These are phyloP conservation scores for Brachyalestes nurse DNA, from an alignment of 2,797 vertebrate genomes.

Conservation along the genomic window DNA sequence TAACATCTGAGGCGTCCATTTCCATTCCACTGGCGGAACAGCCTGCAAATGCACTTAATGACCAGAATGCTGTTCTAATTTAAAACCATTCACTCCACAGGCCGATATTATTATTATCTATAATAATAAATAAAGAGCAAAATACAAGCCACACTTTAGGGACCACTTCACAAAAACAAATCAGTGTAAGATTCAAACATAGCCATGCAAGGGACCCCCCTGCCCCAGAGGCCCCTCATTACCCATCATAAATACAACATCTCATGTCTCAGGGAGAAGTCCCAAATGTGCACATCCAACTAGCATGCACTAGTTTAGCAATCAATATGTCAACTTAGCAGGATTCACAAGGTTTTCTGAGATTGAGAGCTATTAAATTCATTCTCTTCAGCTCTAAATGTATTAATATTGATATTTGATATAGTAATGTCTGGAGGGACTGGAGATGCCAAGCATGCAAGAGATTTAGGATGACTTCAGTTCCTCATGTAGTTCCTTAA, in stretches of 20 bases:
- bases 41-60: no score
- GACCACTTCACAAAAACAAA: no score
- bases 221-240: slow-evolving; percentile 12
- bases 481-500: slow-evolving; percentile 1
- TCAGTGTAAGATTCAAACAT: no score
- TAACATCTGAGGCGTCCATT: no score
- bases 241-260: slow-evolving; percentile 28
- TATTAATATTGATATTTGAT: not conserved
- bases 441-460: not conserved
- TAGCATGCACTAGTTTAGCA: not conserved
- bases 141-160: no score
- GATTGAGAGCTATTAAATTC: not conserved
- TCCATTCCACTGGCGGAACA: no score
- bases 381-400: not conserved
- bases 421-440: not conserved
- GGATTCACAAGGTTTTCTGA: not conserved
- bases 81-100: no score
- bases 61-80: no score
- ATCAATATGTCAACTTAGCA: not conserved
- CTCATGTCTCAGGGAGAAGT: not conserved
- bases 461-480: slow-evolving; percentile 8
- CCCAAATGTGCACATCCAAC: not conserved
- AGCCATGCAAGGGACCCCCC: no score
- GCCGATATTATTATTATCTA: no score
- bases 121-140: no score